Evolutionary conservation across 2,888 invertebrate species (phyloP).

Genomic region (Augiades crinisus): DNA sequence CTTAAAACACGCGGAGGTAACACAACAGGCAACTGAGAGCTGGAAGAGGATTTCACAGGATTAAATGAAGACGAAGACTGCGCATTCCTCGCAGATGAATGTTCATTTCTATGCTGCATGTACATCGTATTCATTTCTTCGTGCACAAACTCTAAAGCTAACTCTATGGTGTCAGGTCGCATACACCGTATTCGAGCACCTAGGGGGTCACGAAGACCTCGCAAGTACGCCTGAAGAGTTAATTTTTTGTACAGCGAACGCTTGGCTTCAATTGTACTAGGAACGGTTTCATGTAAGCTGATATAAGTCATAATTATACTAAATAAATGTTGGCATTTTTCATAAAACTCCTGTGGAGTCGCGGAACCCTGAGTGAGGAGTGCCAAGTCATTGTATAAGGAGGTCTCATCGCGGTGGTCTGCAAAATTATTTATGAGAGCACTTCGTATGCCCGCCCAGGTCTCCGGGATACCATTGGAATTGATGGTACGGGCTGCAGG

Average conservation of each 20-base stretch:
- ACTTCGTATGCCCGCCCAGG: constrained; percentile 18
- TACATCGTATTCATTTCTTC: neutral
- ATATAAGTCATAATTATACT: constrained; percentile 19
- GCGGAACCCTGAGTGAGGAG: constrained; percentile 21
- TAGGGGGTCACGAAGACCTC: constrained; percentile 1
- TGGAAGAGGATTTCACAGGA: too few species aligned
- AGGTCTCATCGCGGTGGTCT: constrained; percentile 26
- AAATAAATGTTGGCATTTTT: constrained; percentile 21
- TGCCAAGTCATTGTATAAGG: constrained; percentile 24
- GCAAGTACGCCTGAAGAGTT: constrained; percentile 4
- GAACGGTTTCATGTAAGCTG: constrained; percentile 12
- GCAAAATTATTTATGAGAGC: constrained; percentile 28
- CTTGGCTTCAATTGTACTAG: constrained; percentile 3
- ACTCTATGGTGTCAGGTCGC: constrained; percentile 4
- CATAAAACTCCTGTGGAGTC: constrained; percentile 25
- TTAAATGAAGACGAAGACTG: too few species aligned
- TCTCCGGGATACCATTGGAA: constrained; percentile 25
- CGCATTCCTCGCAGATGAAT: too few species aligned
- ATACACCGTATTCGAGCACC: constrained; percentile 3
- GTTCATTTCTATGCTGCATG: constrained; percentile 8
- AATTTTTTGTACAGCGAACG: constrained; percentile 1
- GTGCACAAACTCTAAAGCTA: neutral
- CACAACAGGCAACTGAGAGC: too few species aligned
- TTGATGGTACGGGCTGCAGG: constrained; percentile 35
- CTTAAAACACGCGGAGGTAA: too few species aligned